phyloP scores from a whole-genome alignment of 2,888 invertebrate genomes.

The Artemia sinica region DNA sequence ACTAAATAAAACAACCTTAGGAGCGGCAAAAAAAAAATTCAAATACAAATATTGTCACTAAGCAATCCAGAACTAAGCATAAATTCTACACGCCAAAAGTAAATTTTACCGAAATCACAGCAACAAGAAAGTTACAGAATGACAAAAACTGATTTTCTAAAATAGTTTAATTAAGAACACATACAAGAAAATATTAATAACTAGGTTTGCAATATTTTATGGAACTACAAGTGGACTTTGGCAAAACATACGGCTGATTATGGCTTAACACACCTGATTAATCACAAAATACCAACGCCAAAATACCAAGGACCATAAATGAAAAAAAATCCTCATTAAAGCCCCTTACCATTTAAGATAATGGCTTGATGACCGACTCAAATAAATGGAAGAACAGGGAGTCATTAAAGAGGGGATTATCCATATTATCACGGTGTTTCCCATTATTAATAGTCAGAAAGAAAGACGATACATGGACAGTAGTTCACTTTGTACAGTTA shows the following conservation, averaged over 20 bases:
- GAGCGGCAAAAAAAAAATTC: too few relatives aligned
- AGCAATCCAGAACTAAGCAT: too few relatives aligned
- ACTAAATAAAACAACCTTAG: too few relatives aligned
- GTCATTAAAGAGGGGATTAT: constrained; percentile 3
- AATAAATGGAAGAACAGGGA: constrained; percentile 2
- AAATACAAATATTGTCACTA: too few relatives aligned
- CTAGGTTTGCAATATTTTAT: neutral
- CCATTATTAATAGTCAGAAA: neutral
- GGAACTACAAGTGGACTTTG: neutral
- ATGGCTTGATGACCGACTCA: neutral
- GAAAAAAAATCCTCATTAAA: neutral
- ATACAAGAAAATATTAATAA: neutral
- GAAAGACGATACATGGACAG: constrained; percentile 6
- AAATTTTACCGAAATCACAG: too few relatives aligned
- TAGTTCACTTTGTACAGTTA: too few relatives aligned
- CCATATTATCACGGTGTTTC: neutral
- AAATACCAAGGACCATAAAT: neutral
- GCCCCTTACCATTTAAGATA: constrained; percentile 5
- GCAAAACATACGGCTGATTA: neutral
- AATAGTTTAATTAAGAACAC: too few relatives aligned
- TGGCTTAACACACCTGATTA: neutral
- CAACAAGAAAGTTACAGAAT: too few relatives aligned
- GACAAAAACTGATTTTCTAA: too few relatives aligned
- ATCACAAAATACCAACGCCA: neutral
- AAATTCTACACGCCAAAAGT: too few relatives aligned